Base-by-base conservation (phyloP, 2,113 vertebrate genomes). In the Colius striatus region DNA sequence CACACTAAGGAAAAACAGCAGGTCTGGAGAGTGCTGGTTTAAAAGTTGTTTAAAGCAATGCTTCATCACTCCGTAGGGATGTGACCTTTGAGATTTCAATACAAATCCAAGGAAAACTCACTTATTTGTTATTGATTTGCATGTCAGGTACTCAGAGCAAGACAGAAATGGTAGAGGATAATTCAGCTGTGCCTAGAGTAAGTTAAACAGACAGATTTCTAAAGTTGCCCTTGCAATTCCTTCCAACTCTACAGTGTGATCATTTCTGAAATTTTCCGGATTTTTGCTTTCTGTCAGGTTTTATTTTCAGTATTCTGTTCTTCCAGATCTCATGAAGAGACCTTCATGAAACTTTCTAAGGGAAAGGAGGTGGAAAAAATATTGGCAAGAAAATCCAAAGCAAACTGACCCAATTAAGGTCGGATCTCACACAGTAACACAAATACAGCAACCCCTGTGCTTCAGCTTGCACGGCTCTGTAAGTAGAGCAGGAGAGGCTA, bases 21-120 rank as follows among this genome's bases (percentile, higher is more conserved):
- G 0, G 0, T 55, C 18, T 63, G 32, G 18, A 57, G 91, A 85
- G 3, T 36, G 32, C 38, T 68, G 16, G 21, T 38, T 92, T 66
- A 23, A 77, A 60, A 63, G 61, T 19, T 85, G 18, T 70, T 93
- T 89, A 62, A 88, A 70, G 71, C 30, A 62, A 93, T 78, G 68
- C 57, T 86, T 92, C 51, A n/a, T 41, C 1, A 1, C 29, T 43
- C 50, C 43, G 38, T 60, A 25, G 60, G 43, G 63, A 77, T 78
- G 26, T 84, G 82, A 90, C 78, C 71, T 93, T 82, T 94, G 68
- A 90, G 55, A 81, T 63, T 77, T 84, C 72, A 86, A 36, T 82
- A 82, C 21, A 91, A 89, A 90, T 57, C 50, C 53, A 61, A 9
- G 38, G 48, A 94, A 89, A 65, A 27, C 13, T 78, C 41, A 82